Base-by-base conservation (phyloP, 2,797 vertebrate genomes). In the Spinibarbus caldwelli region DNA sequence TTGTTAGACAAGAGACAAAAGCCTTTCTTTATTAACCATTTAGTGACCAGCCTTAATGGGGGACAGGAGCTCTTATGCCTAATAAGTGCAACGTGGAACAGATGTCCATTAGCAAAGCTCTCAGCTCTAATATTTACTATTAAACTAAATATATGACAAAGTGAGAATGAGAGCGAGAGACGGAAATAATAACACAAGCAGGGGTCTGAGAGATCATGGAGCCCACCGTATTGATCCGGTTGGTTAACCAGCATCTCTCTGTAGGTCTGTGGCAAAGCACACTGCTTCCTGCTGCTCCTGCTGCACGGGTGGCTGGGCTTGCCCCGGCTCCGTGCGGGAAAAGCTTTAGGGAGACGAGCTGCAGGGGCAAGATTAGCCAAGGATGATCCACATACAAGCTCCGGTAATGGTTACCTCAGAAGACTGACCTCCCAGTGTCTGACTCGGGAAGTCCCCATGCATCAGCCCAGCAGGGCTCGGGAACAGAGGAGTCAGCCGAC, bases 161-260 rank as follows among this genome's bases (percentile, higher is more conserved):
- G n/a, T 36, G 73, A 49, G 12, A 82, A 54, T 23, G n/a, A 21
- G 41, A 34, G 29, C 82, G 47, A 68, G 23, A 76, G 6, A 85
- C 9, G 34, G 59, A 43, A 66, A 75, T 49, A 76, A 78, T 31
- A 71, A 81, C 80, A 54, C 34, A 47, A 82, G 38, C 66, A 70
- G 38, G 66, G 83, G 67, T 79, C 66, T 26, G 31, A 73, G 59
- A 75, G 86, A 85, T 84, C 72, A 80, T n/a, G 75, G 76, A 77
- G 86, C 84, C 86, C 43, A 66, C 70, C 14, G 29, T 87, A 90
- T 87, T 86, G 89, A 90, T 90, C 86, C 59, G 45, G 87, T 64
- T 84, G 54, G 36, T 80, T 83, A 86, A 83, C 86, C 78, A 84
- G 59, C 64, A 84, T 75, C 82, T 84, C 76, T 86, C 86, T 67